A percentile compares a stretch with the other conserved stretches of the same genome.
Evolutionary conservation across 2,113 vertebrate species (phyloP).

Genomic region (Myrmecophaga tridactyla): DNA sequence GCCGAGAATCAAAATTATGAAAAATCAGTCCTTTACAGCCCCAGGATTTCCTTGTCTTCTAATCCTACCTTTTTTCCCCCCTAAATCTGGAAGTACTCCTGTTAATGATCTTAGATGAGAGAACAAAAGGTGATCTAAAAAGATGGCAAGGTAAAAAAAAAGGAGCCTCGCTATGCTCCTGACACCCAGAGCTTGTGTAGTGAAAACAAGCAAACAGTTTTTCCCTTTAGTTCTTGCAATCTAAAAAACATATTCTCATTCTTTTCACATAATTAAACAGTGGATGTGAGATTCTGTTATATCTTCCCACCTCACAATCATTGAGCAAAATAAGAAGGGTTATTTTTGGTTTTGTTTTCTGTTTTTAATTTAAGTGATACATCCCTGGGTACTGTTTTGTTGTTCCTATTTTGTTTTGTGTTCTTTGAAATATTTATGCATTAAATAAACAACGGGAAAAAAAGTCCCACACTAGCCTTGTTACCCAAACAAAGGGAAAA

Average conservation of each 20-base stretch:
- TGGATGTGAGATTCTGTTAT: not conserved
- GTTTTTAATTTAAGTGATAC: not conserved
- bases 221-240: not conserved
- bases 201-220: not conserved
- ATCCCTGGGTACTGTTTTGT: not conserved
- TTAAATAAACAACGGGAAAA: not conserved
- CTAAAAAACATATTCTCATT: not conserved
- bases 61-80: not conserved
- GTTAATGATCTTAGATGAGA: not conserved
- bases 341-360: not conserved
- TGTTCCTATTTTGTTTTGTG: not conserved
- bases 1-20: not conserved
- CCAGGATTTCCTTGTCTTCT: not conserved
- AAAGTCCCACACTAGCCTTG: not conserved
- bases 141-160: not conserved
- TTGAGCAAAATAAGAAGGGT: not conserved
- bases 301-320: not conserved
- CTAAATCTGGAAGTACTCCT: not conserved
- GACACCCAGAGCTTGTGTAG: not conserved
- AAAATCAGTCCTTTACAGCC: not conserved
- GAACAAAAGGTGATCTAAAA: not conserved
- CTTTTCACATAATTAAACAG: not conserved
- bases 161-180: not conserved
- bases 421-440: conserved; percentile 40
- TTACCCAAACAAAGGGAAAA: conserved; percentile 10